Evolutionary conservation across 2,797 vertebrate species (phyloP).

Genomic region (Trichosurus vulpecula): DNA sequence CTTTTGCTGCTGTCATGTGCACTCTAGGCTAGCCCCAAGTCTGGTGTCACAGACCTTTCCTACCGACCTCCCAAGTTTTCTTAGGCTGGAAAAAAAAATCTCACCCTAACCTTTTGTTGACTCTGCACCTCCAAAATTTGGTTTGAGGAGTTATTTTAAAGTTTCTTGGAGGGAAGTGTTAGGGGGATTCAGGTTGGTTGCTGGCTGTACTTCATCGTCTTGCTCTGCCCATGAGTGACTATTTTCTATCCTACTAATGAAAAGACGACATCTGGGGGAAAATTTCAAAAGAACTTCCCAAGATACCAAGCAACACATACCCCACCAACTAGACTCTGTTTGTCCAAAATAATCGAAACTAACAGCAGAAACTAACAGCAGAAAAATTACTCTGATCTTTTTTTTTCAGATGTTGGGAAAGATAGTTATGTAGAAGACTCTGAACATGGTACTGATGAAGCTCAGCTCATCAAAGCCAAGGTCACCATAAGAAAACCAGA

Average conservation of each 20-base stretch:
- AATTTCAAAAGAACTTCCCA: background rate
- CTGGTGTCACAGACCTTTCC: background rate
- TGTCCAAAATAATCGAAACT: too few relatives aligned
- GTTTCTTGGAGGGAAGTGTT: background rate
- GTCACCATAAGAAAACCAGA: conserved; percentile 88
- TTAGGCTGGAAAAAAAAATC: background rate
- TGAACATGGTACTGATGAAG: conserved; percentile 90
- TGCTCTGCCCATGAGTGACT: background rate
- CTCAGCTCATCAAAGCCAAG: conserved; percentile 91
- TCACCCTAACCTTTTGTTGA: background rate
- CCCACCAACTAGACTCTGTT: background rate
- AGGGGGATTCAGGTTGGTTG: background rate
- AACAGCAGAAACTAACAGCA: too few relatives aligned
- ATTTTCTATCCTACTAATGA: background rate
- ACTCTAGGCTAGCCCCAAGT: background rate
- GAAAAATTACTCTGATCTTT: background rate
- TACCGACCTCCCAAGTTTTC: background rate
- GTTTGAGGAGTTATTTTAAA: background rate
- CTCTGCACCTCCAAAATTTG: background rate
- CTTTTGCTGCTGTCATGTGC: background rate
- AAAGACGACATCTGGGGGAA: background rate
- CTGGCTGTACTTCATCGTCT: background rate
- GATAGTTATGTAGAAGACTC: conserved; percentile 92
- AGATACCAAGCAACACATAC: background rate
- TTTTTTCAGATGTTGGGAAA: conserved; percentile 87